Evolutionary conservation across 53 echinoderm and acorn worm genomes (phyloP).

Genomic region (Paracentrotus lividus): DNA sequence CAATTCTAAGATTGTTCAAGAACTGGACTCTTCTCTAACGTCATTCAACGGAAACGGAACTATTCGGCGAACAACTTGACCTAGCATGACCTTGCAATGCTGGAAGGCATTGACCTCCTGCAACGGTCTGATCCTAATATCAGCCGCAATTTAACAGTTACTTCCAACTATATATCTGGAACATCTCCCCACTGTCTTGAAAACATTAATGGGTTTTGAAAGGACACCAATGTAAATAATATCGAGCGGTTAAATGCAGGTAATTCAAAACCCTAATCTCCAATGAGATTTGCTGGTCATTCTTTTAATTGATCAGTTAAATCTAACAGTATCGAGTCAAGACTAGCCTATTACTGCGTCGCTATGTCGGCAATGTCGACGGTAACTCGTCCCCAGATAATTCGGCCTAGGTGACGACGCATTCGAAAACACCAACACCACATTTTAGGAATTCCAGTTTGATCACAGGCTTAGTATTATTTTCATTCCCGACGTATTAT

Average conservation of each 20-base stretch:
- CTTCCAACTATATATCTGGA: background rate
- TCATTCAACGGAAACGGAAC: conserved; percentile 64
- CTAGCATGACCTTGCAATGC: conserved; percentile 43
- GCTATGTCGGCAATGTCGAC: conserved; percentile 60
- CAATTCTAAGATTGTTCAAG: background rate
- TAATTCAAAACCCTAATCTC: background rate
- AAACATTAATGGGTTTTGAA: background rate
- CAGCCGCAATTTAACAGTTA: background rate
- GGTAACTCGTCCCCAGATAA: conserved; percentile 53
- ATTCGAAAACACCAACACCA: conserved; percentile 61
- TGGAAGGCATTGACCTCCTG: conserved; percentile 58
- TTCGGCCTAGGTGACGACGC: conserved; percentile 57
- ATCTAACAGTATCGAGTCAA: background rate
- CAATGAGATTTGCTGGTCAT: background rate
- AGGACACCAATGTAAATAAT: background rate
- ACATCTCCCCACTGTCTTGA: background rate
- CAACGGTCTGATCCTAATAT: conserved; percentile 16
- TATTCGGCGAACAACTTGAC: conserved; percentile 25
- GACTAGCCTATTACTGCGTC: conserved; percentile 42
- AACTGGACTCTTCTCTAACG: background rate
- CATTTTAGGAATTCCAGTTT: conserved; percentile 59
- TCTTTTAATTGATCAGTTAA: background rate
- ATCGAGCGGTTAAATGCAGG: background rate
- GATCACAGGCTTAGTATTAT: conserved; percentile 64
- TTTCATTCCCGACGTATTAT: conserved; percentile 56